phyloP scores from a whole-genome alignment of 1,140 invertebrate genomes.

The Rhopalosiphum maidis region DNA sequence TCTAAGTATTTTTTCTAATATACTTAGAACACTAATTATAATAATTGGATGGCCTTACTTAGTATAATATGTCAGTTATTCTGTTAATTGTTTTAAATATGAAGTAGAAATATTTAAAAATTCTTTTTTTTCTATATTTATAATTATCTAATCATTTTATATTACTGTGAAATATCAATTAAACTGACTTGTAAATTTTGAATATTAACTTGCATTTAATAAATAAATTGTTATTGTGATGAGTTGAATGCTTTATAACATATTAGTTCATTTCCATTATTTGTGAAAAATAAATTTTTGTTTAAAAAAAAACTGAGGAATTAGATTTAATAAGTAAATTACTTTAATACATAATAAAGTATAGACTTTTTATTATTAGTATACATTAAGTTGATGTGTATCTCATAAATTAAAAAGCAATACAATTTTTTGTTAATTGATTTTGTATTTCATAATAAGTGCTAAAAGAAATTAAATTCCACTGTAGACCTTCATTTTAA shows the following conservation, averaged over 20 bases:
- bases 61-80: constrained; percentile 7
- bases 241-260: neutral
- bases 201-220: neutral
- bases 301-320: neutral
- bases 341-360: neutral
- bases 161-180: neutral
- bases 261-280: neutral
- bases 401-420: neutral
- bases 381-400: neutral
- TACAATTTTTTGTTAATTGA: neutral
- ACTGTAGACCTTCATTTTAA: neutral
- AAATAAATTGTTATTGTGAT: neutral
- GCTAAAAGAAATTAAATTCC: neutral
- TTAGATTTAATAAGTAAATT: neutral
- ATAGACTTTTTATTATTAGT: neutral
- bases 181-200: constrained; percentile 4
- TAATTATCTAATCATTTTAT: neutral
- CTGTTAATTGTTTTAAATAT: neutral
- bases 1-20: neutral
- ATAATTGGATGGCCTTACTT: neutral
- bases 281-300: neutral
- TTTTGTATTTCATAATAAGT: neutral
- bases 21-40: neutral
- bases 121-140: neutral
- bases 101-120: neutral